Percentiles rank a stretch among this genome's conserved stretches.
phyloP scores from a whole-genome alignment of 2,888 invertebrate genomes.

The Keiferia lycopersicella region DNA sequence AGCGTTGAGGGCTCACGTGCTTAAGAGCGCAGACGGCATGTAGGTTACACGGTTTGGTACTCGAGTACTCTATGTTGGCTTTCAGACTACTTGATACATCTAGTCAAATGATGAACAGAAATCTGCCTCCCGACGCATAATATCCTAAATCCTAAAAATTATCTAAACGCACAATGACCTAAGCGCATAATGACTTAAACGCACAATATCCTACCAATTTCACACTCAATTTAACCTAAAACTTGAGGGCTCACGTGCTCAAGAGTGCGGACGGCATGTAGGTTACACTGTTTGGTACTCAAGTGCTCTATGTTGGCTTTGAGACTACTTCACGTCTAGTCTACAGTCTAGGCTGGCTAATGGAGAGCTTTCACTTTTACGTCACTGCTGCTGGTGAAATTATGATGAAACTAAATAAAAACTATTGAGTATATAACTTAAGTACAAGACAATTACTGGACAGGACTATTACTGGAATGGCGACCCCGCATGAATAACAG shows the following conservation, averaged over 20 bases:
- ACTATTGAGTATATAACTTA: not conserved
- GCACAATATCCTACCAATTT: too few species aligned
- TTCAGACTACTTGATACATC: not conserved
- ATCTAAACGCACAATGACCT: too few species aligned
- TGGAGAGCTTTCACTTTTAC: constrained; percentile 4
- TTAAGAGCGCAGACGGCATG: not conserved
- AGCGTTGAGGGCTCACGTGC: not conserved
- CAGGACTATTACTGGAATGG: too few species aligned
- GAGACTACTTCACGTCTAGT: constrained; percentile 1
- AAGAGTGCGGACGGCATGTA: constrained; percentile 1
- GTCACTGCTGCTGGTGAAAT: not conserved
- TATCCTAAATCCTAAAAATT: too few species aligned
- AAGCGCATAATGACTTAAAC: too few species aligned
- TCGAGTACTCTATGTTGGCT: not conserved
- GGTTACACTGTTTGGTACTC: constrained; percentile 4
- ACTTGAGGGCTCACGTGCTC: not conserved
- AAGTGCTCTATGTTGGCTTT: not conserved
- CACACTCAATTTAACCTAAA: too few species aligned
- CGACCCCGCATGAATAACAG: too few species aligned
- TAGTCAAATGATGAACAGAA: too few species aligned
- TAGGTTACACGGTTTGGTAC: constrained; percentile 12
- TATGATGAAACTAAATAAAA: not conserved
- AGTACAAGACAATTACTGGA: too few species aligned
- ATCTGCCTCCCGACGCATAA: too few species aligned
- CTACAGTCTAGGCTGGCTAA: not conserved